phyloP scores from a whole-genome alignment of 2,113 vertebrate species.

The Donacobius atricapilla region DNA sequence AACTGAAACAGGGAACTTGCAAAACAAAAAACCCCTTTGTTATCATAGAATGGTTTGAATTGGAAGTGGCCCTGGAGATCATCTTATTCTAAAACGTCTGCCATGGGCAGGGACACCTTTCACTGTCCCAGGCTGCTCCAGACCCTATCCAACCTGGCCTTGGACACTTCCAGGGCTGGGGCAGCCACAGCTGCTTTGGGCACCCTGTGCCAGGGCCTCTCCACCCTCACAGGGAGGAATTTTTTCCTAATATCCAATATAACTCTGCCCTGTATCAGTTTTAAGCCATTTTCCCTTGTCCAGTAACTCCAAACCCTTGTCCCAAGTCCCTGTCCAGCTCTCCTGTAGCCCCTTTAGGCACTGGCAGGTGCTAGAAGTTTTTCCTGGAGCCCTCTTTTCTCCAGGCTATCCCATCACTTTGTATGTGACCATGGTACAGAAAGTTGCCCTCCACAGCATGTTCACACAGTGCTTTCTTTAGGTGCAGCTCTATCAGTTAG shows the following conservation, averaged over 20 bases:
- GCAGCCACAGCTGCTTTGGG: background rate
- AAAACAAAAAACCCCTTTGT: background rate
- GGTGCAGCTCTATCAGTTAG: background rate
- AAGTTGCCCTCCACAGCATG: background rate
- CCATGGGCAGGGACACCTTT: background rate
- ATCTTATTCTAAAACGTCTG: background rate
- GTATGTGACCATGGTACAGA: rapidly evolving
- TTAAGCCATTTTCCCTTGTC: background rate
- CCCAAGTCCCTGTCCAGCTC: too few species aligned
- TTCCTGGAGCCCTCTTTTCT: background rate
- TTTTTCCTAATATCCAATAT: background rate
- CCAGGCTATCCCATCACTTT: background rate
- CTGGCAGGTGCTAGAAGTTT: background rate
- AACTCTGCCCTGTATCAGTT: background rate
- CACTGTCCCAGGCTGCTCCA: background rate
- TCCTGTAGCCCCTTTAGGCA: background rate
- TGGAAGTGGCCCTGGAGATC: background rate
- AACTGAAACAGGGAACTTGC: background rate
- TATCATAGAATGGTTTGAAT: background rate
- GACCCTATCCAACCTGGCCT: background rate
- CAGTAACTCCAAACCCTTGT: background rate
- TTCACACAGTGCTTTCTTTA: background rate
- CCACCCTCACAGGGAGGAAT: background rate
- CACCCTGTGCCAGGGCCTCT: rapidly evolving
- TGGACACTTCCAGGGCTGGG: background rate